These are phyloP conservation scores for Aphidius gifuensis DNA, from an alignment of 1,140 invertebrate genomes.

Conservation along the genomic window DNA sequence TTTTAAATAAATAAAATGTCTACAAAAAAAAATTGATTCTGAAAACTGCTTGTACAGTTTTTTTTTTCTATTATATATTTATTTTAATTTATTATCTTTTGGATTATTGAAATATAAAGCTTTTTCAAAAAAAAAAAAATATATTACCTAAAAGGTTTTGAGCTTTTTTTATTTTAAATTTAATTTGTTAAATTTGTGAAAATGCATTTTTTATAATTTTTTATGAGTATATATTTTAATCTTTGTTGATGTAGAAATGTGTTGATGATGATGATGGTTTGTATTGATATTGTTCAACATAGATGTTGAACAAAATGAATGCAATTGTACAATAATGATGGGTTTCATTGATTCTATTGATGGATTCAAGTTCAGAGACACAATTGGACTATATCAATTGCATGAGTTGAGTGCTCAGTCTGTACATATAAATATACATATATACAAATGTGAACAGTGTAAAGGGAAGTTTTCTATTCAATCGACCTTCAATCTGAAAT, in stretches of 20 bases:
- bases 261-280: no score
- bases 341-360: slow-evolving; percentile 41
- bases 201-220: slow-evolving; percentile 33
- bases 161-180: no score
- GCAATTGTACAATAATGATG: slow-evolving; percentile 36
- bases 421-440: neutral
- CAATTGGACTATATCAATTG: slow-evolving; percentile 35
- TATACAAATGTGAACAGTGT: neutral
- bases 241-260: neutral
- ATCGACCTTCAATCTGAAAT: slow-evolving; percentile 40
- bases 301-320: no score
- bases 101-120: no score
- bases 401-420: slow-evolving; percentile 1
- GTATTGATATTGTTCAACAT: no score
- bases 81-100: no score
- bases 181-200: slow-evolving; percentile 21
- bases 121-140: no score
- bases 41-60: no score
- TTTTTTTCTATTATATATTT: no score
- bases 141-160: no score
- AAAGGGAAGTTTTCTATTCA: slow-evolving; percentile 27
- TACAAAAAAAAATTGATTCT: no score
- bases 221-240: slow-evolving; percentile 28
- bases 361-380: slow-evolving; percentile 41
- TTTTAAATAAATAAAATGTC: no score